These are phyloP conservation scores for Lacerta agilis DNA, from an alignment of 2,797 vertebrate species.

Conservation along the genomic window DNA sequence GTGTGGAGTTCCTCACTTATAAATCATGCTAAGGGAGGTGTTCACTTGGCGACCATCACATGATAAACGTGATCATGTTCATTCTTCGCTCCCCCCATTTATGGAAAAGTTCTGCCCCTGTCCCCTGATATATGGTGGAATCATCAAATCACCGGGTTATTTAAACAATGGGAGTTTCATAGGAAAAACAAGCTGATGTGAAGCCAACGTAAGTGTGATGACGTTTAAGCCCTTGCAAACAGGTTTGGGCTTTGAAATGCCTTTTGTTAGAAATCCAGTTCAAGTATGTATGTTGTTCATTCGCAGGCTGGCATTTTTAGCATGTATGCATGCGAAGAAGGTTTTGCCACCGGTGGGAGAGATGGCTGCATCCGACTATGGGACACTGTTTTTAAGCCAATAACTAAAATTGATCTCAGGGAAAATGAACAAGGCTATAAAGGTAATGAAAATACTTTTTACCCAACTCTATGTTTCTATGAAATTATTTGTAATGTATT, in stretches of 20 bases:
- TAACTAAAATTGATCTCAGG: slow-evolving; percentile 96
- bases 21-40: background rate
- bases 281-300: slow-evolving; percentile 48
- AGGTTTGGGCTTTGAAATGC: background rate
- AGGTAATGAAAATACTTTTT: slow-evolving; percentile 79
- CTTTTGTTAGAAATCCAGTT: slow-evolving; percentile 34
- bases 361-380: slow-evolving; percentile 95
- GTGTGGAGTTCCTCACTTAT: no score
- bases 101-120: background rate
- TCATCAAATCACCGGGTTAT: background rate
- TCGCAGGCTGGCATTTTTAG: slow-evolving; percentile 96
- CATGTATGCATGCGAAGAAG: slow-evolving; percentile 95
- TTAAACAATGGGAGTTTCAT: background rate
- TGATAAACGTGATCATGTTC: background rate
- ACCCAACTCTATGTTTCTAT: background rate
- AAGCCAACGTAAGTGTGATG: background rate
- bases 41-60: background rate
- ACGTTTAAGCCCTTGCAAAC: background rate
- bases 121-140: background rate
- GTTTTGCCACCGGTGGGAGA: slow-evolving; percentile 95
- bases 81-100: background rate
- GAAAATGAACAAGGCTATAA: slow-evolving; percentile 96
- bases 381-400: slow-evolving; percentile 95
- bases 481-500: background rate
- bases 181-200: background rate